These are phyloP conservation scores for Cervus canadensis DNA, from an alignment of 2,113 vertebrate species.

Conservation along the genomic window DNA sequence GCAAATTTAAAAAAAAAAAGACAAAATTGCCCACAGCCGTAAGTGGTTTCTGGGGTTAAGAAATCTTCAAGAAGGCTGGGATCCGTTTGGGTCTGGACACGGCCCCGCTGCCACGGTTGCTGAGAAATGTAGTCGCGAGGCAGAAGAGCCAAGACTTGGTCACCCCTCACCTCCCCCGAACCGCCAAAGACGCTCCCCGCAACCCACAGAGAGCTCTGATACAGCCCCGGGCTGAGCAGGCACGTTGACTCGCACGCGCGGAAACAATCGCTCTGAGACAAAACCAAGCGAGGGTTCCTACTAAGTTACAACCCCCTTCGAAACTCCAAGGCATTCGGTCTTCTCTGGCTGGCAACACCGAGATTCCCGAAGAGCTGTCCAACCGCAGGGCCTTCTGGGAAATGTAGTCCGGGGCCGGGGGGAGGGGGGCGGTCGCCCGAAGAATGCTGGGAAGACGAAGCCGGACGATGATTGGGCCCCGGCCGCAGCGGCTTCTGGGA, in stretches of 20 bases:
- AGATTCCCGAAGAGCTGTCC: background rate
- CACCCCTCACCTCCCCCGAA: background rate
- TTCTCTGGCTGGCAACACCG: background rate
- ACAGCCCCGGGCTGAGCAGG: too few species aligned
- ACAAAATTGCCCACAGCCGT: background rate
- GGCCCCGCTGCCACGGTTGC: background rate
- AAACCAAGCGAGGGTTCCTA: background rate
- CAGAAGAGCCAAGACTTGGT: background rate
- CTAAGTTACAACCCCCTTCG: background rate
- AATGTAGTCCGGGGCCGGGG: background rate
- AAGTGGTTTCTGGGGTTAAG: background rate
- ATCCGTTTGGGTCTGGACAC: too few species aligned
- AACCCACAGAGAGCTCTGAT: background rate
- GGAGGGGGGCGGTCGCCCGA: background rate
- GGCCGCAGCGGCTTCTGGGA: background rate
- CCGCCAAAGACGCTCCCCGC: fast-evolving
- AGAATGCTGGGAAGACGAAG: background rate
- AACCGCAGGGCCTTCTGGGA: too few species aligned
- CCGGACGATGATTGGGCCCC: background rate
- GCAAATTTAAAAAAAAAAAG: background rate
- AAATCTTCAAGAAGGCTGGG: background rate
- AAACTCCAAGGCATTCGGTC: background rate
- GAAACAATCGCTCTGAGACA: background rate
- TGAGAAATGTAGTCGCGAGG: background rate
- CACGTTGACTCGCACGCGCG: fast-evolving